Conservation (phyloP, 1,140 invertebrate species). For the Brachionus rubens region DNA sequence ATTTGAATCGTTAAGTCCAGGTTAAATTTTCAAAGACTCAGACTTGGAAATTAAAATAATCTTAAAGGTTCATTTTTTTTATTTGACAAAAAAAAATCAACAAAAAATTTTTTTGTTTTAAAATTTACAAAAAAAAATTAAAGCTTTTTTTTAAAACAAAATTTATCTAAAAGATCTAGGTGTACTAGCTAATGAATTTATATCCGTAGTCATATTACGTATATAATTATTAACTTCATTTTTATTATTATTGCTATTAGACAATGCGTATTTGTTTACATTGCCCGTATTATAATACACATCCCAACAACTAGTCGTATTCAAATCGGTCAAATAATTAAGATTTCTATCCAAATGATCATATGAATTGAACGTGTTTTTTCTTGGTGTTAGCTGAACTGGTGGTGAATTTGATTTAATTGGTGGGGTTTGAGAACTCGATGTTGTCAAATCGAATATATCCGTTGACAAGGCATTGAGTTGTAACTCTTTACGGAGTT, state of each 20-base stretch:
- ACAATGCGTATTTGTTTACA: constrained; percentile 13
- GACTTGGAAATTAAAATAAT: too few relatives aligned
- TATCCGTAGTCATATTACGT: constrained; percentile 2
- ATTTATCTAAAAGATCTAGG: constrained; percentile 34
- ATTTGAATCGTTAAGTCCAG: too few relatives aligned
- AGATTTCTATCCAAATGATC: neutral
- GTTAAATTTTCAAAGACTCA: too few relatives aligned
- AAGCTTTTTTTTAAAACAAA: neutral
- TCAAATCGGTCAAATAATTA: neutral
- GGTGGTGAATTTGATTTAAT: constrained; percentile 4
- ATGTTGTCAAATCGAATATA: neutral
- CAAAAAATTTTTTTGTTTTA: too few relatives aligned
- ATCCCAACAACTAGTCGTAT: constrained; percentile 15
- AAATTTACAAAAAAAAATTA: too few relatives aligned
- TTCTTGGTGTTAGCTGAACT: neutral
- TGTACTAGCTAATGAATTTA: constrained; percentile 5
- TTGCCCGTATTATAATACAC: constrained; percentile 27
- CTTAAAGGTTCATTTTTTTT: too few relatives aligned
- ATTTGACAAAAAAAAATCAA: too few relatives aligned
- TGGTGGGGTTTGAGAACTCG: neutral
- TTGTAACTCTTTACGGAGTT: constrained; percentile 5
- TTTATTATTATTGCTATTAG: neutral
- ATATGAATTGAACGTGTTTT: constrained; percentile 1
- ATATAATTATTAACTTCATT: constrained; percentile 12
- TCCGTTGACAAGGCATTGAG: neutral